These are phyloP conservation scores for Terrapene triunguis DNA, from an alignment of 2,113 vertebrate species.

Conservation along the genomic window DNA sequence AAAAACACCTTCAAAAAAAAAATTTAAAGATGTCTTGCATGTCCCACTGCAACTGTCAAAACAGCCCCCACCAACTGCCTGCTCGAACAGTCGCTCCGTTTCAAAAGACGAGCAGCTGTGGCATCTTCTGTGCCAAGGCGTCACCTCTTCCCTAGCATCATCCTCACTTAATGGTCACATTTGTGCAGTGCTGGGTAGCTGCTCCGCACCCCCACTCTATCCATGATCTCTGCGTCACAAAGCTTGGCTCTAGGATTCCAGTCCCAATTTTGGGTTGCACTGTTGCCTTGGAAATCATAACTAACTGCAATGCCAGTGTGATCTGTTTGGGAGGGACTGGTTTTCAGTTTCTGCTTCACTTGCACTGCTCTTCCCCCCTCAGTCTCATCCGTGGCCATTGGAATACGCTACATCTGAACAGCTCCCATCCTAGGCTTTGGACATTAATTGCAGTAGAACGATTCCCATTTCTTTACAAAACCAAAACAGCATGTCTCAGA, in stretches of 20 bases:
- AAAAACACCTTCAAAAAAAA: background rate
- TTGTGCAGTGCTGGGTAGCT: background rate
- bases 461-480: no score
- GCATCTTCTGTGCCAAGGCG: background rate
- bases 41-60: background rate
- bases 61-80: background rate
- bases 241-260: background rate
- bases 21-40: background rate
- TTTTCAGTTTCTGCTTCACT: background rate
- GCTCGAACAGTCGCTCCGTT: background rate
- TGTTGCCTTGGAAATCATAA: background rate
- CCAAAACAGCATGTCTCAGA: accelerated
- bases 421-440: background rate
- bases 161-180: background rate
- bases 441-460: accelerated
- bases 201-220: background rate
- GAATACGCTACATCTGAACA: accelerated
- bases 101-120: background rate
- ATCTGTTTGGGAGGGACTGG: background rate
- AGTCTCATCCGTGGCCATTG: background rate
- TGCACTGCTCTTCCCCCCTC: background rate
- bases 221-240: background rate
- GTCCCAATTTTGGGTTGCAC: background rate
- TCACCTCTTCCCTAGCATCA: background rate
- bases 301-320: background rate